A percentile compares a stretch with the other conserved stretches of the same genome.
Evolutionary conservation across 2,888 invertebrate species (phyloP).

Genomic region (Eucera pruinosa): DNA sequence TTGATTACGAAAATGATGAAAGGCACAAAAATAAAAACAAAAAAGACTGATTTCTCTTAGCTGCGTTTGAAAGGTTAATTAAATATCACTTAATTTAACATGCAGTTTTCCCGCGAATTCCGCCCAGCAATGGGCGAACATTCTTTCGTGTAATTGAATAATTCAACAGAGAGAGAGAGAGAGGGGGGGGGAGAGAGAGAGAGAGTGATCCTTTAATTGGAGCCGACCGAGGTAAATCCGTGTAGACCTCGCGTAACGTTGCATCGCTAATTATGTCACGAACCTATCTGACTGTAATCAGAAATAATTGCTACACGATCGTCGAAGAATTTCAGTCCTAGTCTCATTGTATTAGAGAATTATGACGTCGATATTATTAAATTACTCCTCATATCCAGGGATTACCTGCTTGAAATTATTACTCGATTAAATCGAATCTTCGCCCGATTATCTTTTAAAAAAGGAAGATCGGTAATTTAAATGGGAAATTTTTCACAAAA

Average conservation of each 20-base stretch:
- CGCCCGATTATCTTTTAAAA: not conserved
- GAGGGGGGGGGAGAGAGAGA: too few species aligned
- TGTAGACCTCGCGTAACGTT: slow-evolving; percentile 17
- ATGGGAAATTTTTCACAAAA: not conserved
- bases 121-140: not conserved
- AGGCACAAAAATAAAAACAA: not conserved
- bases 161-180: slow-evolving; percentile 12
- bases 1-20: not conserved
- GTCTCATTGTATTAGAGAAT: not conserved
- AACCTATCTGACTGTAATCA: slow-evolving; percentile 10
- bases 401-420: not conserved
- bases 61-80: slow-evolving; percentile 33
- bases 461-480: too few species aligned
- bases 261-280: slow-evolving; percentile 38
- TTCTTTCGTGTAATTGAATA: slow-evolving; percentile 39
- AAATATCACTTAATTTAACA: slow-evolving; percentile 33
- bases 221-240: slow-evolving; percentile 1
- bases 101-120: slow-evolving; percentile 16
- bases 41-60: not conserved
- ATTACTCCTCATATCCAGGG: not conserved
- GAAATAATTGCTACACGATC: slow-evolving; percentile 22
- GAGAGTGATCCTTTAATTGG: slow-evolving; percentile 14
- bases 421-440: not conserved
- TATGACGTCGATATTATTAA: not conserved
- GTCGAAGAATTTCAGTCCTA: slow-evolving; percentile 17